Evolutionary conservation across 2,797 vertebrate species (phyloP), one percentile per base, ranked within the genome.

Genomic region (Melanotaenia maccullochi): DNA sequence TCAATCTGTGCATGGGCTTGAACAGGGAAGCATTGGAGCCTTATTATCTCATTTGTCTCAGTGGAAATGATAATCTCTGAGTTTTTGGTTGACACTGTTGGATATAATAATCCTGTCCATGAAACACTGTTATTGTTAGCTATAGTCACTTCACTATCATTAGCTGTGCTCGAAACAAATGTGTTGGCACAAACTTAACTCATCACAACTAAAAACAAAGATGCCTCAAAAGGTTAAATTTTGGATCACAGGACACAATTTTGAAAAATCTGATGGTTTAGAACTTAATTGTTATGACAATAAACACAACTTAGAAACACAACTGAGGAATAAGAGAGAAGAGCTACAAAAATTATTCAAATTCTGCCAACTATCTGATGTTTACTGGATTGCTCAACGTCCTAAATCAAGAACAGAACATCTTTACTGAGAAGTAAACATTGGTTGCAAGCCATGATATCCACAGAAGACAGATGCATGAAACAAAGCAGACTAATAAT

Each of bases 31-130:
- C 57, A 69, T 28, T 3, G 54, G 66, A 54, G 55, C 71, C 54
- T 79, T 36, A 72, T 79, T 76, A 71, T 58, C 33, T 54, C 52
- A 51, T 78, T 63, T 73, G 44, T 65, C 44, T 63, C 32, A 3
- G 13, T 16, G 38, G 18, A 28, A 64, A 75, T 60, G 22, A 65
- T 36, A 33, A 68, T 35, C 73, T 61, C 56, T 52, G 9, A 68
- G 32, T 38, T 40, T 57, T 67, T 76, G 67, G 33, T 63, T 63
- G 60, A 70, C 24, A 47, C 22, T 38, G 56, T 47, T 56, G n/a
- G 44, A 65, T 20, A 25, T 22, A 49, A 49, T n/a, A 44, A 44
- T 44, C 28, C 9, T 9, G 18, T 64, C 40, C 2, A 52, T 36
- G 22, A 44, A 54, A 22, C 47, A n/a, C 35, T 20, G 16, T 38